phyloP scores from a whole-genome alignment of 2,113 vertebrate species.

The Eudyptes chrysolophus region DNA sequence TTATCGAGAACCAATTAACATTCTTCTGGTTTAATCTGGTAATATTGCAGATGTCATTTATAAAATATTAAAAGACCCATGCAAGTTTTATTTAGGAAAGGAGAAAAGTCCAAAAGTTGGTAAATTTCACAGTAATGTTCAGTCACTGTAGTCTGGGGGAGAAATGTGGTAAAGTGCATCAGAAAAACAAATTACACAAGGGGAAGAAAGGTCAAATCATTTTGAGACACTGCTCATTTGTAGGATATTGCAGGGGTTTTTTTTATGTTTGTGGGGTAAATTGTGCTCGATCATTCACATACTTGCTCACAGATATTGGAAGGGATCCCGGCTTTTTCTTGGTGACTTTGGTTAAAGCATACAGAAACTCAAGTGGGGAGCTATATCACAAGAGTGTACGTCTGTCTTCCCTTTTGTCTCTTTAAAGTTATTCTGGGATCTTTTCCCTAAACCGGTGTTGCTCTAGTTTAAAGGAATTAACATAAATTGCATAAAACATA shows the following conservation, averaged over 20 bases:
- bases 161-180: neutral
- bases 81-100: neutral
- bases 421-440: neutral
- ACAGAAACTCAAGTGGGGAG: neutral
- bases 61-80: neutral
- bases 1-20: slow-evolving; percentile 3
- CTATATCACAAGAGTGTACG: neutral
- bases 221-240: neutral
- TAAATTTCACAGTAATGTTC: neutral
- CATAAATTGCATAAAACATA: neutral
- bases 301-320: neutral
- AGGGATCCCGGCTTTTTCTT: neutral
- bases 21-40: neutral
- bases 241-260: neutral
- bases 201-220: neutral
- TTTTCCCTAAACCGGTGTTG: neutral
- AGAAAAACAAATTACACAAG: neutral
- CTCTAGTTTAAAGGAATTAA: neutral
- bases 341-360: neutral
- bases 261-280: neutral
- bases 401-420: neutral
- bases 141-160: neutral
- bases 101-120: neutral
- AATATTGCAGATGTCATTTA: neutral
- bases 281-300: neutral